Base-by-base conservation (phyloP, 2,113 vertebrate species). In the Puntigrus tetrazona region DNA sequence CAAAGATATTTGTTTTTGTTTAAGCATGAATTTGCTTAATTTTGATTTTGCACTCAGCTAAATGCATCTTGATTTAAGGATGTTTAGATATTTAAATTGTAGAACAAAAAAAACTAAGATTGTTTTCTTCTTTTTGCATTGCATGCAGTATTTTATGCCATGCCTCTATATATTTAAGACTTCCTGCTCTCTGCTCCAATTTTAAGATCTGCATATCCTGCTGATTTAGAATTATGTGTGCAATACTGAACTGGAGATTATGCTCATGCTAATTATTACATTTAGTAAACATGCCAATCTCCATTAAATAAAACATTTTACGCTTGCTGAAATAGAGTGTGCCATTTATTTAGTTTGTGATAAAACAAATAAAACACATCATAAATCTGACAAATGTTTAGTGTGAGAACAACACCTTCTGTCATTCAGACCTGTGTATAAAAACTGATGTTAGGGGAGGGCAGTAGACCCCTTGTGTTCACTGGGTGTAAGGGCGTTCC, bases 401-500 rank as follows among this genome's bases (percentile, higher is more conserved):
- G 29, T 6, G 61, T 65, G 18, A 31, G 61, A 27, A 31, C 61
- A 31, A 16, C 13, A 16, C 45, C 13, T 65, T 63, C 5, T 16
- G 11, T 63, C 59, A 63, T 16, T 63, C 27, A 63, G 13, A 29
- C 27, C 27, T 63, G 59, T 16, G 13, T 29, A 16, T 61, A 61
- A 4, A 11, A 10, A 59, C 55, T 10, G 41, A 41, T 2, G 8
- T 9, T 41, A 41, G 41, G 41, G 41, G 65, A 22, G 2, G 1
- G 13, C 22, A 47, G 80, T 34, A 38, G 20, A n/a, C 81, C 45
- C 34, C 79, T 70, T 88, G 43, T 65, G 76, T 82, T 86, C 70
- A 78, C 88, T 90, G 3, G 93, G 94, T 65, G 91, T 93, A 81
- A 99, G 92, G 45, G 93, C 96, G 69, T 95, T 90, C 97, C 97